Evolutionary conservation across 2,113 vertebrate species (phyloP), one percentile per base, ranked within the genome.

Genomic region (Stegastes partitus): DNA sequence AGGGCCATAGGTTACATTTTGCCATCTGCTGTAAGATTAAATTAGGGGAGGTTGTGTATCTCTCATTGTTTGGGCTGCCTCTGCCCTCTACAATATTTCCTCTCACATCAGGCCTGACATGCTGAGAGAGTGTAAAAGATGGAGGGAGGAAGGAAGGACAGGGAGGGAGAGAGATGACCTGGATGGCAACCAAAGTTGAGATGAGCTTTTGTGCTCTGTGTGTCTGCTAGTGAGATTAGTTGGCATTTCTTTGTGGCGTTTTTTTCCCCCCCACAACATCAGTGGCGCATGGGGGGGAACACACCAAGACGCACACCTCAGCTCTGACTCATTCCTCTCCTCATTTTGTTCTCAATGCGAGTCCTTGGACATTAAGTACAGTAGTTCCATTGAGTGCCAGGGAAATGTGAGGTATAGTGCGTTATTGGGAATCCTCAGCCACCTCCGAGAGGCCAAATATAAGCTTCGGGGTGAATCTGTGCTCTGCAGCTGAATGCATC

Each of bases 11-110:
- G 93, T 93, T 91, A 91, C 74, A 66, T 84, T 93, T 89, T 87
- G 85, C 92, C 92, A 95, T 94, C 93, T 94, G 94, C 83, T 88
- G 73, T 89, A 76, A 83, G 67, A 92, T 93, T 86, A 89, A 93
- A 93, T 94, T 90, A 93, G 75, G 58, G 74, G 72, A 89, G 85
- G 75, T 75, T 85, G 87, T 85, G 84, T 81, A 74, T 82, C 76
- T 82, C 81, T 80, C 80, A 92, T 92, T 94, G 94, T 93, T 91
- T 87, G 85, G 42, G 81, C 86, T 89, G 77, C 74, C 42, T 85
- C 74, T 92, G 76, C 71, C 86, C 77, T 90, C 86, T 65, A 66
- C 80, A 19, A 81, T 73, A 85, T 82, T 82, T 86, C 77, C 68
- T 78, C 66, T 84, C 75, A 63, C 81, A 81, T 85, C 75, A 86